phyloP scores from a whole-genome alignment of 2,888 invertebrate genomes.

The Agonopterix arenella region DNA sequence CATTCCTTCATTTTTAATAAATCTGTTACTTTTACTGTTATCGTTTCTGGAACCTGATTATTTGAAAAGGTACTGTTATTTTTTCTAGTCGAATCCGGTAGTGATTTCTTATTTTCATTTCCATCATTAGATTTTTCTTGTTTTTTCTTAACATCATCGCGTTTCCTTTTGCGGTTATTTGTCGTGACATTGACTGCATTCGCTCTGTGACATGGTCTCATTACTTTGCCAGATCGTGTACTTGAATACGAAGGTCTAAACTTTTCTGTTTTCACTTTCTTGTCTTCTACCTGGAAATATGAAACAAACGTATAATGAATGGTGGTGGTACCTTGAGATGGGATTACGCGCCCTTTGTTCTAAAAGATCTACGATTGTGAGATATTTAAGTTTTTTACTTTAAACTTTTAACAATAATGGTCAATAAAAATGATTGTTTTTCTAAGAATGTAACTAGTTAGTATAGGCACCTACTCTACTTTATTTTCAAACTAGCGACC shows the following conservation, averaged over 20 bases:
- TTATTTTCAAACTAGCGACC: no score
- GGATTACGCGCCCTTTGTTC: no score
- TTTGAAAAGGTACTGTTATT: conserved; percentile 17
- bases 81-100: conserved; percentile 40
- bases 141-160: conserved; percentile 17
- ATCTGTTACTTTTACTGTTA: conserved; percentile 25
- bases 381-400: no score
- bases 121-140: background rate
- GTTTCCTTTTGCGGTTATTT: conserved; percentile 27
- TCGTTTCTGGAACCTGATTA: conserved; percentile 11
- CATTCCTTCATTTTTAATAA: conserved; percentile 32
- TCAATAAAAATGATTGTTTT: no score
- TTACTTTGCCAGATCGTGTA: conserved; percentile 25
- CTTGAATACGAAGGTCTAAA: conserved; percentile 29
- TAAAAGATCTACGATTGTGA: no score
- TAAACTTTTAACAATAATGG: no score
- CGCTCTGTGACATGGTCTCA: conserved; percentile 39
- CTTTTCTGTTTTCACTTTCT: conserved; percentile 30
- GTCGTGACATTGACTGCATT: conserved; percentile 27
- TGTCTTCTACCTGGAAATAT: conserved; percentile 25
- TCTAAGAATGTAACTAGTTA: no score
- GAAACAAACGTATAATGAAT: background rate
- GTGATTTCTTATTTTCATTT: conserved; percentile 25
- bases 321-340: no score
- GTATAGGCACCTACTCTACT: no score